Percentiles rank a stretch among this genome's conserved stretches.
Evolutionary conservation across 2,797 vertebrate genomes (phyloP).

Genomic region (Pipistrellus nathusii): DNA sequence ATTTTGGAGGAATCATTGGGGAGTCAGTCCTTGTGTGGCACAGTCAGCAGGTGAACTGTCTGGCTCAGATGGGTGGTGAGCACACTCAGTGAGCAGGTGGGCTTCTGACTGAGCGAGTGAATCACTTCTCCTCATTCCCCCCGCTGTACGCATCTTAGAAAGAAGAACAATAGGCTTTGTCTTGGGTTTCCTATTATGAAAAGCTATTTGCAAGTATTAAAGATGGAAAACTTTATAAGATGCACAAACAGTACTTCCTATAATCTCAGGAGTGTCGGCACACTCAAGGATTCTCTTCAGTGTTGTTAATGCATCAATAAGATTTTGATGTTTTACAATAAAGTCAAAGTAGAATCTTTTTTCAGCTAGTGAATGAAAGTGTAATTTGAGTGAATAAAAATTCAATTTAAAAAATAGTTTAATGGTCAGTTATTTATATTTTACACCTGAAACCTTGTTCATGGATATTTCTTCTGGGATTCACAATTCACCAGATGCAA

Average conservation of each 20-base stretch:
- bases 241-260: not conserved
- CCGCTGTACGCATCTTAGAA: slow-evolving; percentile 67
- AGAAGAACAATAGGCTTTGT: slow-evolving; percentile 74
- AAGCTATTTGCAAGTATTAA: slow-evolving; percentile 69
- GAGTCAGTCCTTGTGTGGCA: slow-evolving; percentile 61
- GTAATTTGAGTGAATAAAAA: not conserved
- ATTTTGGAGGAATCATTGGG: slow-evolving; percentile 60
- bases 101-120: slow-evolving; percentile 80
- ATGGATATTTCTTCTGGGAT: slow-evolving; percentile 21
- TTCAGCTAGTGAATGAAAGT: slow-evolving; percentile 37
- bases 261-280: slow-evolving; percentile 48
- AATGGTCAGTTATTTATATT: not conserved
- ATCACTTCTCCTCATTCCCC: slow-evolving; percentile 76
- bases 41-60: slow-evolving; percentile 81
- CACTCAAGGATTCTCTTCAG: not conserved
- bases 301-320: not conserved
- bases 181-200: slow-evolving; percentile 62
- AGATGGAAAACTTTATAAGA: slow-evolving; percentile 39
- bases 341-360: slow-evolving; percentile 39
- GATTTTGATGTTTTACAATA: not conserved
- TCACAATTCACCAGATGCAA: slow-evolving; percentile 24
- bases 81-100: slow-evolving; percentile 82
- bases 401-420: slow-evolving; percentile 19
- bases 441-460: slow-evolving; percentile 33
- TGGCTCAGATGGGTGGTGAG: slow-evolving; percentile 74